A percentile compares a stretch with the other conserved stretches of the same genome.
phyloP scores from a whole-genome alignment of 2,888 invertebrate species.

The Linyphia triangularis region DNA sequence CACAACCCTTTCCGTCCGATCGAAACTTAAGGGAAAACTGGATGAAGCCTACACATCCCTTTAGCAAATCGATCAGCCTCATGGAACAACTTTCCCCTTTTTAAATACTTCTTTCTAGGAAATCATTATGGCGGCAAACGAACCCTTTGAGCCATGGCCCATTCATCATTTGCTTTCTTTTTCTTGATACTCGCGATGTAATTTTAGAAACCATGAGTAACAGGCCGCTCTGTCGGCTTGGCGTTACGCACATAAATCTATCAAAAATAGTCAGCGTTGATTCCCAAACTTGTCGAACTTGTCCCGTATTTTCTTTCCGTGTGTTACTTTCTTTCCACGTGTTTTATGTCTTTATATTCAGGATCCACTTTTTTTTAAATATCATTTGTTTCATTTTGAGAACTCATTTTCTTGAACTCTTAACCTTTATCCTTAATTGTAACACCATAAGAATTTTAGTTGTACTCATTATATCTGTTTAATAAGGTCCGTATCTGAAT shows the following conservation, averaged over 20 bases:
- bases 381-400: too few species aligned
- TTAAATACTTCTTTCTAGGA: conserved; percentile 11
- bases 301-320: conserved; percentile 16
- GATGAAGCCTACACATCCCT: conserved; percentile 39
- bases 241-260: conserved; percentile 12
- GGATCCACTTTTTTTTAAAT: too few species aligned
- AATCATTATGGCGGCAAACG: conserved; percentile 38
- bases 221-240: not conserved
- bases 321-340: not conserved
- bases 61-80: conserved; percentile 36
- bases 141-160: conserved; percentile 22
- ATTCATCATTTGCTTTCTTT: conserved; percentile 29
- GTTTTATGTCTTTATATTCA: too few species aligned
- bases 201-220: conserved; percentile 23
- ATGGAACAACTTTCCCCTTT: not conserved
- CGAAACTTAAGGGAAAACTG: conserved; percentile 31
- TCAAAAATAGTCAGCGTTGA: conserved; percentile 14
- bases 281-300: conserved; percentile 45
- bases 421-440: too few species aligned
- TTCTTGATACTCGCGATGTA: conserved; percentile 6
- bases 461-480: too few species aligned
- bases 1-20: conserved; percentile 37
- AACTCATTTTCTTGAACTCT: too few species aligned
- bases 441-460: too few species aligned
- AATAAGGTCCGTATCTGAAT: too few species aligned